phyloP scores from a whole-genome alignment of 2,888 invertebrate genomes.

The Ischnus inquisitorius region DNA sequence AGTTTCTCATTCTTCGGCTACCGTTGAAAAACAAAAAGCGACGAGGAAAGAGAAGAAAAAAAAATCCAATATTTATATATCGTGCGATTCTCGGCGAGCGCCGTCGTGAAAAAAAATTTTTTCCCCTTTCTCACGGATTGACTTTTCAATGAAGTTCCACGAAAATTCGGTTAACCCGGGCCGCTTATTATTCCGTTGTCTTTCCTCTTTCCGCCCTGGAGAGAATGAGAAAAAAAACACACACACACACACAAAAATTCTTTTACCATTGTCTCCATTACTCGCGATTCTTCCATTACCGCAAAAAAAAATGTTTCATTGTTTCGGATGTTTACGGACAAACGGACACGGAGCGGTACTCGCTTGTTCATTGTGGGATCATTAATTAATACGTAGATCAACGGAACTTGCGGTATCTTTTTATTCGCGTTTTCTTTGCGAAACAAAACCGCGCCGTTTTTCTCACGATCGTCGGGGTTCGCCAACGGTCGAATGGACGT shows the following conservation, averaged over 20 bases:
- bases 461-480: neutral
- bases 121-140: neutral
- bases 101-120: neutral
- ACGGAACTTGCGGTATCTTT: constrained; percentile 1
- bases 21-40: neutral
- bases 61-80: too few relatives aligned
- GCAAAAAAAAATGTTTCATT: neutral
- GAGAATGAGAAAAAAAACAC: neutral
- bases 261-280: neutral
- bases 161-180: neutral
- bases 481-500: neutral
- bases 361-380: neutral
- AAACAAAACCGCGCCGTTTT: neutral
- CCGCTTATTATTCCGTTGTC: neutral
- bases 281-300: neutral
- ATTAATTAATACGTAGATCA: neutral
- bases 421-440: neutral
- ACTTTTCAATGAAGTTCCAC: neutral
- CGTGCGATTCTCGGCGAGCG: too few relatives aligned
- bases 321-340: neutral
- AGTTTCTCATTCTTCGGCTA: constrained; percentile 47
- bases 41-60: too few relatives aligned
- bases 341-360: neutral
- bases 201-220: neutral
- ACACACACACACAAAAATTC: too few relatives aligned